Conservation (phyloP, 1,140 invertebrate species). For the Tetraneura akinire region DNA sequence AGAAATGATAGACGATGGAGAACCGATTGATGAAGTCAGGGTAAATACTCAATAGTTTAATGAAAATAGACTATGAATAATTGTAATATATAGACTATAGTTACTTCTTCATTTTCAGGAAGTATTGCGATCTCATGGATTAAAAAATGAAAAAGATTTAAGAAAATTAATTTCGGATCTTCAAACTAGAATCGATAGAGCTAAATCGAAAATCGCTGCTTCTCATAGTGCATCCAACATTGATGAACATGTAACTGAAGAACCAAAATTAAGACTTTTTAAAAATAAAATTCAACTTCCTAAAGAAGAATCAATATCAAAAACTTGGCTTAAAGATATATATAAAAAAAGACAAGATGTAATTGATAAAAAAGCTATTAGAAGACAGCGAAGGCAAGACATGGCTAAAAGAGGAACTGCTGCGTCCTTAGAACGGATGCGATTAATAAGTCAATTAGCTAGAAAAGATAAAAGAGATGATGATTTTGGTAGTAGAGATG, state of each 20-base stretch:
- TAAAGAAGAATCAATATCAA: slow-evolving; percentile 68
- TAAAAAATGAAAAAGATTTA: slow-evolving; percentile 66
- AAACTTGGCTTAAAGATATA: slow-evolving; percentile 71
- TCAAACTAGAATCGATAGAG: slow-evolving; percentile 76
- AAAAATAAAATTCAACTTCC: slow-evolving; percentile 62
- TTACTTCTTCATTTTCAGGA: slow-evolving; percentile 58
- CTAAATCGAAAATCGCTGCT: slow-evolving; percentile 75
- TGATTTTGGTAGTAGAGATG: slow-evolving; percentile 89
- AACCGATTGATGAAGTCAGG: slow-evolving; percentile 74
- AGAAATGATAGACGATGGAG: slow-evolving; percentile 77
- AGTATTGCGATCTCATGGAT: slow-evolving; percentile 65
- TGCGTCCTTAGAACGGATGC: slow-evolving; percentile 90
- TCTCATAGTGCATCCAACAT: slow-evolving; percentile 59
- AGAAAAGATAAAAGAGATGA: slow-evolving; percentile 81
- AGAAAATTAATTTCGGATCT: slow-evolving; percentile 75
- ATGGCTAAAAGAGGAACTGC: slow-evolving; percentile 85
- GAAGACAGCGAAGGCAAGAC: slow-evolving; percentile 79
- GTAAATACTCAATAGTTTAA: slow-evolving; percentile 58
- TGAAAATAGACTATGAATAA: neutral
- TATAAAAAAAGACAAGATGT: slow-evolving; percentile 68
- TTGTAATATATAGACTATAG: neutral
- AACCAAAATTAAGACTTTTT: slow-evolving; percentile 59
- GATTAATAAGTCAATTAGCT: slow-evolving; percentile 86
- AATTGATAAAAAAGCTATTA: slow-evolving; percentile 67
- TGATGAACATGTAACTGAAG: slow-evolving; percentile 56